Percentiles rank a stretch among this genome's conserved stretches.
Evolutionary conservation across 2,888 invertebrate genomes (phyloP).

Genomic region (Amphipoea oculea): DNA sequence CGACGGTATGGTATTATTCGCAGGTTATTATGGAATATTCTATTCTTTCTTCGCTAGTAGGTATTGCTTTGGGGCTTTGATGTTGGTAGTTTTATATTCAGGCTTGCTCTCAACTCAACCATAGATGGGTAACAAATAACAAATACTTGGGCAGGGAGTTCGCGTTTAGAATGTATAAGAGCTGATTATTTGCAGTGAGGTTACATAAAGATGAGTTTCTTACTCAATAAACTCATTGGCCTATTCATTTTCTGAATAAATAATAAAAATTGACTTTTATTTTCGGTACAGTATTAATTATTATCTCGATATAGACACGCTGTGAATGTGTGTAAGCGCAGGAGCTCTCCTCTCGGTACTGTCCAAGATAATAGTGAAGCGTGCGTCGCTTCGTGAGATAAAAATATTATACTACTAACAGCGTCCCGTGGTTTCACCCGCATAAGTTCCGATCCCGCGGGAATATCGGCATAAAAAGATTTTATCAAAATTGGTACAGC

Average conservation of each 20-base stretch:
- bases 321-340: not conserved
- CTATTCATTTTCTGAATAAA: not conserved
- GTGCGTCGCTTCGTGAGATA: not conserved
- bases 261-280: not conserved
- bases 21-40: conserved; percentile 66
- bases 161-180: not conserved
- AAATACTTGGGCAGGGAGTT: not conserved
- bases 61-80: conserved; percentile 38
- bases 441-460: too few relatives aligned
- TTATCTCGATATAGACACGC: not conserved
- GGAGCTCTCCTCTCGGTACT: not conserved
- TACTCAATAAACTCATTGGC: not conserved
- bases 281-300: not conserved
- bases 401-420: not conserved
- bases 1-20: conserved; percentile 71
- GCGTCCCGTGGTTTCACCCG: too few relatives aligned
- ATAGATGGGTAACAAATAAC: not conserved
- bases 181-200: not conserved
- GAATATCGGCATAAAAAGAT: too few relatives aligned
- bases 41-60: conserved; percentile 47
- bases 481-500: too few relatives aligned
- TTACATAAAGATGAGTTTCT: not conserved
- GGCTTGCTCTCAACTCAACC: not conserved
- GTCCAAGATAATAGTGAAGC: not conserved
- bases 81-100: conserved; percentile 24